These are phyloP conservation scores for Lasius platythorax DNA, from an alignment of 2,888 invertebrate species.

Conservation along the genomic window DNA sequence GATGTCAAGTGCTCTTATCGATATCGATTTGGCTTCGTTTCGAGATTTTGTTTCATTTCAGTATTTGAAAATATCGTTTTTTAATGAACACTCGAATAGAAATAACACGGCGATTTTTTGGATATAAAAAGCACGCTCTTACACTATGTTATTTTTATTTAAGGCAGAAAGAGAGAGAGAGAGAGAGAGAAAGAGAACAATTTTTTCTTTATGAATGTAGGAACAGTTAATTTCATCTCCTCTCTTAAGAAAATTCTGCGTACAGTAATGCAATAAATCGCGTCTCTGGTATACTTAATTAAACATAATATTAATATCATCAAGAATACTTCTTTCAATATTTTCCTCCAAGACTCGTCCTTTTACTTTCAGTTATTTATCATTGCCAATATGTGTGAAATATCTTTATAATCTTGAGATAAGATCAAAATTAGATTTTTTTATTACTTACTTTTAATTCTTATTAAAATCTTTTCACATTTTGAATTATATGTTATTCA, in stretches of 20 bases:
- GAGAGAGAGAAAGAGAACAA: background rate
- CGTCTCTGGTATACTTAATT: background rate
- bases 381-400: background rate
- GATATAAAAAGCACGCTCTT: background rate
- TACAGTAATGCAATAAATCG: conserved; percentile 7
- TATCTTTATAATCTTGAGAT: background rate
- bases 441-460: background rate
- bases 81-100: conserved; percentile 11
- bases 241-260: conserved; percentile 1
- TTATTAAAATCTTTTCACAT: background rate
- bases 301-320: background rate
- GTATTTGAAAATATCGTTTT: conserved; percentile 11
- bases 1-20: conserved; percentile 28
- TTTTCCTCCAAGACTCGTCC: conserved; percentile 6
- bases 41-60: background rate
- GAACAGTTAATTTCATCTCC: background rate
- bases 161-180: background rate
- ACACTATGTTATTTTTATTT: background rate
- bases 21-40: conserved; percentile 23
- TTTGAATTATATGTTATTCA: background rate
- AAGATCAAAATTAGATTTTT: background rate
- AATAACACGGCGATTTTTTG: background rate
- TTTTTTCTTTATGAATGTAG: background rate
- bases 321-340: background rate
- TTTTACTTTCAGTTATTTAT: background rate